Base-by-base conservation (phyloP, 2,113 vertebrate species). In the Anoura caudifer region DNA sequence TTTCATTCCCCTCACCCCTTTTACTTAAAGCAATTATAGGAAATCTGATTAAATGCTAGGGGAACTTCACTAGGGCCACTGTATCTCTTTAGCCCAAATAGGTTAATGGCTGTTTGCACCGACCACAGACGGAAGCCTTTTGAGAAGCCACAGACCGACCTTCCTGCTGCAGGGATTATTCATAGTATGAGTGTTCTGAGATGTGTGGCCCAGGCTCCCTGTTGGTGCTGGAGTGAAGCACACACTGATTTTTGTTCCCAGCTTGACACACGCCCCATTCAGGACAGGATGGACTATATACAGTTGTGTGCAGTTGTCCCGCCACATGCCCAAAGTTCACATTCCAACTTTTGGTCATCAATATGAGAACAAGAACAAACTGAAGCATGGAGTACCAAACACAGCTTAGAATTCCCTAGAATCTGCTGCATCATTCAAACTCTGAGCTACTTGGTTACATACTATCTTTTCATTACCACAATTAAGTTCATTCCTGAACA, bases 261-360 rank as follows among this genome's bases (percentile, higher is more conserved):
- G 96, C 72, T 87, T 97, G 96, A 98, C 91, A 98, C 95, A 97
- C 33, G 72, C 59, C 95, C 96, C 95, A 98, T 98, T 98, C 96
- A 98, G 93, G 85, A 91, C 73, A 54, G 90, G 90, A 91, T 2
- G 13, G 7, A 97, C 97, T 98, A 97, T 97, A 98, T 98, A 75
- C 83, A 96, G 95, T 97, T 98, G 95, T 92, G 94, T 95, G 95
- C 84, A 97, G 89, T 97, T 96, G 69, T 81, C 28, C 90, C 94
- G 90, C 76, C 87, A 94, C 15, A 85, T 75, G 69, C 79, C 59
- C 33, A 70, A 82, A 97, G 95, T 93, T 96, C 96, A 95, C 88
- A 94, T 98, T 97, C 85, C 97, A 97, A 97, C 80, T 81, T 72
- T 69, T 65, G 72, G 87, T 94, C 91, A 97, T 67, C 80, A 96